phyloP scores from a whole-genome alignment of 2,797 vertebrate species.

The Aeoliscus strigatus region DNA sequence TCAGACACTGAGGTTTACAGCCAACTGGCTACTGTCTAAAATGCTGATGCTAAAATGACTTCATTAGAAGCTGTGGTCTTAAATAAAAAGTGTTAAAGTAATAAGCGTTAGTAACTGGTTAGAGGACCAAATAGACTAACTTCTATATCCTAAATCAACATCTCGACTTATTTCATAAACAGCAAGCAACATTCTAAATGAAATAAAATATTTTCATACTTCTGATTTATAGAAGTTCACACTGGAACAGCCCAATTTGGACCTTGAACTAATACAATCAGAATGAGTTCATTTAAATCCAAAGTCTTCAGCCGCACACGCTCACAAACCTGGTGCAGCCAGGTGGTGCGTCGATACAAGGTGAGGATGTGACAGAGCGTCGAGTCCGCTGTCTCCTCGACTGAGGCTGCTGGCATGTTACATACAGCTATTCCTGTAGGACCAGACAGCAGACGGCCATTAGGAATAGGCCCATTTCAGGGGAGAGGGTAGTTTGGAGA shows the following conservation, averaged over 20 bases:
- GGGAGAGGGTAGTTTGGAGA: conserved; percentile 2
- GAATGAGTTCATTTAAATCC: conserved; percentile 1
- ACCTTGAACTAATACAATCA: conserved; percentile 10
- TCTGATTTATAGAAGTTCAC: conserved; percentile 21
- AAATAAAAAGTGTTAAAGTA: background rate
- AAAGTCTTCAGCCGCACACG: background rate
- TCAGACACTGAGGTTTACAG: conserved; percentile 1
- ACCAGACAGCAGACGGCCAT: conserved; percentile 34
- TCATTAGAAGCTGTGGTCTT: conserved; percentile 5
- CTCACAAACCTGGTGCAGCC: conserved; percentile 82
- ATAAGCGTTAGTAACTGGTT: conserved; percentile 31
- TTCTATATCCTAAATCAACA: conserved; percentile 53
- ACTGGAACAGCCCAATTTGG: conserved; percentile 5
- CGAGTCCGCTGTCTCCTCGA: conserved; percentile 95
- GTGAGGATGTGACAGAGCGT: conserved; percentile 98
- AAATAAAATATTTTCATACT: conserved; percentile 49
- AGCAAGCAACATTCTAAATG: conserved; percentile 55
- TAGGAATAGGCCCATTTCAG: conserved; percentile 11
- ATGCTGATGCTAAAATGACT: conserved; percentile 7
- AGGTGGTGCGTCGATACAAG: conserved; percentile 93
- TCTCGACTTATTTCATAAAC: conserved; percentile 45
- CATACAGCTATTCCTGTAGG: conserved; percentile 92
- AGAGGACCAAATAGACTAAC: conserved; percentile 50
- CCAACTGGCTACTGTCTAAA: conserved; percentile 14
- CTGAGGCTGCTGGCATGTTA: conserved; percentile 94